Percentiles rank a stretch among this genome's conserved stretches.
phyloP scores from a whole-genome alignment of 2,113 vertebrate genomes.

The Urocitellus parryii region DNA sequence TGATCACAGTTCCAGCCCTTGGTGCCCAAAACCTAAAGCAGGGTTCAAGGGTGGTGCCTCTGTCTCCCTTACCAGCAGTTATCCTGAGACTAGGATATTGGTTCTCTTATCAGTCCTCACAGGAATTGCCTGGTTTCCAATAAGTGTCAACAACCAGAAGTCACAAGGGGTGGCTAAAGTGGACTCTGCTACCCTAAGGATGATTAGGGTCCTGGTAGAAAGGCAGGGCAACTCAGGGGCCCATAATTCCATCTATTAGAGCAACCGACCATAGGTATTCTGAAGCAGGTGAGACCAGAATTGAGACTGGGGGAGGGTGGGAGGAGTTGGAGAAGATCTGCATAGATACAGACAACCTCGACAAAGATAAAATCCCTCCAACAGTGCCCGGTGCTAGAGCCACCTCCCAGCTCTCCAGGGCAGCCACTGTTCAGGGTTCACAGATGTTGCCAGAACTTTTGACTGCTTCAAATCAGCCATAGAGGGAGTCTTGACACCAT shows the following conservation, averaged over 20 bases:
- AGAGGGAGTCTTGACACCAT: neutral
- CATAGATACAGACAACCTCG: neutral
- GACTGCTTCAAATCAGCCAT: neutral
- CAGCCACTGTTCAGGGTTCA: neutral
- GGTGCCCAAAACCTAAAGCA: neutral
- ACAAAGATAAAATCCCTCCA: neutral
- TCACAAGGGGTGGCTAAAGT: neutral
- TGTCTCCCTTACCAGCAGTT: rapidly evolving
- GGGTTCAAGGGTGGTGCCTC: neutral
- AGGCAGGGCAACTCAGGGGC: rapidly evolving
- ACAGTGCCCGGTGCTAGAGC: neutral
- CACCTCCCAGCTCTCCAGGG: neutral
- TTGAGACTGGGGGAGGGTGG: too few relatives aligned
- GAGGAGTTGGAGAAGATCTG: neutral
- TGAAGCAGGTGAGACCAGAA: rapidly evolving
- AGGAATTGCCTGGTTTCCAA: neutral
- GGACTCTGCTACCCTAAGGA: neutral
- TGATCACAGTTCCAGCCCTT: neutral
- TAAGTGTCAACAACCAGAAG: neutral
- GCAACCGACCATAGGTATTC: too few relatives aligned
- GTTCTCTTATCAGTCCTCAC: neutral
- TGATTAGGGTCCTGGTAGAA: neutral
- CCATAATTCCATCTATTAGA: rapidly evolving
- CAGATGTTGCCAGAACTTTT: neutral
- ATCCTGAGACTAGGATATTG: neutral